Evolutionary conservation across 2,797 vertebrate species (phyloP), one percentile per base, ranked within the genome.

Genomic region (Anguilla obscura): DNA sequence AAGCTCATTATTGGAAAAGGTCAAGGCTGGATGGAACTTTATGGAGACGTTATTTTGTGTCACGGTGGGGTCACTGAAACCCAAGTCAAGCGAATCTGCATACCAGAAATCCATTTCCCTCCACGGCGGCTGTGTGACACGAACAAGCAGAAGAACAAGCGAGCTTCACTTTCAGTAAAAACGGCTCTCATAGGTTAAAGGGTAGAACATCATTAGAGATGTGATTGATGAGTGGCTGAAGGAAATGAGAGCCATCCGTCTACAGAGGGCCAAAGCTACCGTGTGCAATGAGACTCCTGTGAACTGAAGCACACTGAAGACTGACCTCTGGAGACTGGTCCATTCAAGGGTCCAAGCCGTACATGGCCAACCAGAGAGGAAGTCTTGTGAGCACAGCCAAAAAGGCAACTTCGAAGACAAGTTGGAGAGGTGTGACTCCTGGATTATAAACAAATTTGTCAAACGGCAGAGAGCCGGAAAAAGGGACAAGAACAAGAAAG

Each of bases 21-120:
- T 92, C 90, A 91, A 90, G 79, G 90, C 69, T 87, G 84, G 33
- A 24, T 45, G 88, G 87, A 90, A 90, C 89, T 91, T 10, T 74
- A 88, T 87, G 90, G 93, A 89, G 92, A 50, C 92, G 91, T 91
- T 90, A 88, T 90, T 93, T 91, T 87, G 79, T 58, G 48, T 76
- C 56, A 66, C 24, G 7, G 16, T 86, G 24, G 21, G 40, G 79
- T 82, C 79, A 24, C 40, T 45, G 36, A 48, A 24, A 60, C 10
- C 21, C 21, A 85, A 45, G 36, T n/a, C 80, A 58, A 48, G 30
- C 63, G 6, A 5, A n/a, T 45, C 16, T 5, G 3, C 18, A 18
- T 63, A 8, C 58, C 21, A 45, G 9, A 88, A 83, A 54, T 63
- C 54, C 12, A 5, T 84, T 36, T 85, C 87, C 56, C 24, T 63